phyloP scores from a whole-genome alignment of 2,888 invertebrate genomes.

The Cosmia trapezina region DNA sequence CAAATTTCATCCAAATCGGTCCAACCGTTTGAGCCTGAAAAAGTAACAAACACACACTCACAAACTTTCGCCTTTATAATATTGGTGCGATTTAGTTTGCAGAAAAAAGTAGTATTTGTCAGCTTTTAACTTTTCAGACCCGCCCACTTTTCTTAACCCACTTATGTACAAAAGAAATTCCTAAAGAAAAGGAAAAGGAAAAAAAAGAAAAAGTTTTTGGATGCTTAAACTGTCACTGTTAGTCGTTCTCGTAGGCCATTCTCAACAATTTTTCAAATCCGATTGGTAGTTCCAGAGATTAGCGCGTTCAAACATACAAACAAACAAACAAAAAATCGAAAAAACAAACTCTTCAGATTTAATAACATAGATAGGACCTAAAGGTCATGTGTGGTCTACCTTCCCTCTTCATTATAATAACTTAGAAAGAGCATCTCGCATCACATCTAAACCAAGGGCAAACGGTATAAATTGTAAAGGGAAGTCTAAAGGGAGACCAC shows the following conservation, averaged over 20 bases:
- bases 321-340: no score
- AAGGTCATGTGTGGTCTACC: neutral
- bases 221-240: neutral
- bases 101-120: neutral
- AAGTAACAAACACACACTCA: no score
- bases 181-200: rapidly evolving
- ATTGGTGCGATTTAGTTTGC: no score
- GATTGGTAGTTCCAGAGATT: no score
- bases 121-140: no score
- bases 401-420: neutral
- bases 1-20: no score
- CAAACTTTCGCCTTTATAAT: no score
- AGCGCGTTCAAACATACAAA: no score
- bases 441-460: neutral
- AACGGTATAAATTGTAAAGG: conserved; percentile 4
- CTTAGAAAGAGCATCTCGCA: neutral
- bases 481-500: neutral
- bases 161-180: neutral
- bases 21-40: no score
- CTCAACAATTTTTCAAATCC: no score
- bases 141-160: neutral
- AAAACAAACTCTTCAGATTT: no score
- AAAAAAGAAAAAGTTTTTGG: neutral
- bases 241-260: neutral
- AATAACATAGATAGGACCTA: neutral